Base-by-base conservation (phyloP, 1,140 invertebrate species). In the Musca vetustissima region DNA sequence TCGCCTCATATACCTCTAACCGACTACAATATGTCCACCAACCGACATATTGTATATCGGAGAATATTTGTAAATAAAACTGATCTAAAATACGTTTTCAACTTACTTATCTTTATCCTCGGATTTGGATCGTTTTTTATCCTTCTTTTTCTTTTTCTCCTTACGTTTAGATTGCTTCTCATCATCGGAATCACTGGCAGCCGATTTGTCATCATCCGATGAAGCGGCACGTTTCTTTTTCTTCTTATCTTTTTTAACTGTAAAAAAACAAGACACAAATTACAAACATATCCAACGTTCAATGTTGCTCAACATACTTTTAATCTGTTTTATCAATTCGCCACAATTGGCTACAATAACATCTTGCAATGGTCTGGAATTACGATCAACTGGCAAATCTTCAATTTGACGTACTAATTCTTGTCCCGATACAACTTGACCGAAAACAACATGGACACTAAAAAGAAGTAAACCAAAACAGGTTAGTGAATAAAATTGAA, bases 371-470 rank as follows among this genome's bases (percentile, higher is more conserved):
- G 96, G 96, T 66, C 93, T 88, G 76, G 90, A 92, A 84, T 93
- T 94, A 72, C 91, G 85, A 85, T 97, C 95, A 61, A 96, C 93
- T 53, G 93, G 89, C 72, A 94, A 87, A 73, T 91, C 89, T 87
- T 99, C 98, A 77, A 99, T 94, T 86, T 99, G 98, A 71, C 94
- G 89, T 85, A 99, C 92, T 69, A 99, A 93, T 68, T 98, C 87
- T 77, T 97, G 88, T 68, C 98, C 98, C 85, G 96, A 92, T 61
- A 98, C 90, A 71, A 99, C 95, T 80, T 92, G 86, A 69, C 98
- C 98, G 89, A 99, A 99, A 66, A 99, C 97, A 78, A 99, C 97
- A 87, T 99, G 98, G 87, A 96, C 86, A 92, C 94, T 89, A 87
- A 74, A n/a, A 86, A 90, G 80, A 66, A 82, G 81, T 59, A 69